Percentiles rank a stretch among this genome's conserved stretches.
phyloP scores from a whole-genome alignment of 2,113 vertebrate species.

The Marmota monax region DNA sequence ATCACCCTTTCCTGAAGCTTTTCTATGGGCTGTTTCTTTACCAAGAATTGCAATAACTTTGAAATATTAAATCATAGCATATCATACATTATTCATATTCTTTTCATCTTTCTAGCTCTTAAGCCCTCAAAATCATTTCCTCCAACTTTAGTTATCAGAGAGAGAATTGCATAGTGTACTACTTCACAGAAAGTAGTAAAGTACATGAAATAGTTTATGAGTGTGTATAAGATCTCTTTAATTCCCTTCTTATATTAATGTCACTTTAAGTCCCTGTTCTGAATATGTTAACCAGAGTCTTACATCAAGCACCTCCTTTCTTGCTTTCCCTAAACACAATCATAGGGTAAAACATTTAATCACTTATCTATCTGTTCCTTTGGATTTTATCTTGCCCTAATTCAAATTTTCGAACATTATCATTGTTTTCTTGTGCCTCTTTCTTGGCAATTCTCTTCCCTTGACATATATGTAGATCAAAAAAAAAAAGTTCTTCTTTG shows the following conservation, averaged over 20 bases:
- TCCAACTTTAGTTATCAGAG: not conserved
- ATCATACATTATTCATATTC: not conserved
- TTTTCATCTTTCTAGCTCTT: not conserved
- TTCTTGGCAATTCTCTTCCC: not conserved
- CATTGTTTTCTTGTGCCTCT: not conserved
- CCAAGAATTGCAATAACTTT: not conserved
- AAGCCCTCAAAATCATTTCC: not conserved
- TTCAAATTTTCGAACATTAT: not conserved
- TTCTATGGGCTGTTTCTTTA: not conserved
- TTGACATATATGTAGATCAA: not conserved
- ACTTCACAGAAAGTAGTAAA: not conserved
- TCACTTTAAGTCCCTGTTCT: not conserved
- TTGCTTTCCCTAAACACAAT: not conserved
- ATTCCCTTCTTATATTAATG: not conserved
- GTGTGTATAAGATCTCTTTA: not conserved
- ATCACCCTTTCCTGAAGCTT: not conserved
- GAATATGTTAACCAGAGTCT: not conserved
- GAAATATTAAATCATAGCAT: not conserved
- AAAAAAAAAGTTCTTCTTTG: not conserved
- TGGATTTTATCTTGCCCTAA: not conserved
- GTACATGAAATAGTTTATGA: not conserved
- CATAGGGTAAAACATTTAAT: not conserved
- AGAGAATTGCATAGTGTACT: not conserved
- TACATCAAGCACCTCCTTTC: rapidly evolving
- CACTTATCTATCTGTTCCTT: not conserved